Evolutionary conservation across 2,113 vertebrate genomes (phyloP).

Genomic region (Vimba vimba): DNA sequence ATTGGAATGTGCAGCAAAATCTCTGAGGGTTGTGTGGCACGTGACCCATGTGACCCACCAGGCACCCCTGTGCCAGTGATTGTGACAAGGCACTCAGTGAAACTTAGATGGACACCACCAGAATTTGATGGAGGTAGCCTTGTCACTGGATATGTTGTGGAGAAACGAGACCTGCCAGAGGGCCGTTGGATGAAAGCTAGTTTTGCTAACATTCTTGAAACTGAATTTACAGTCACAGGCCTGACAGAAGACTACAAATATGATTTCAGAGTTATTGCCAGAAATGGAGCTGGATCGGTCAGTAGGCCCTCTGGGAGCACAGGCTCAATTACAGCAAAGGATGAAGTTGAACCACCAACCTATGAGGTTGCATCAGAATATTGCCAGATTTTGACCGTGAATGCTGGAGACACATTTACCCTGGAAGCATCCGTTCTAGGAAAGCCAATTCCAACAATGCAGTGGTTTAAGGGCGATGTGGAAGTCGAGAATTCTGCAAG

Average conservation of each 20-base stretch:
- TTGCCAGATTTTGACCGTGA: slow-evolving; percentile 89
- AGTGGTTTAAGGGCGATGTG: slow-evolving; percentile 92
- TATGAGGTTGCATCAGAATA: slow-evolving; percentile 92
- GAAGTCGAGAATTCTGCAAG: slow-evolving; percentile 92
- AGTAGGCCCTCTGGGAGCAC: slow-evolving; percentile 95
- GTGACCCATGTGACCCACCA: slow-evolving; percentile 95
- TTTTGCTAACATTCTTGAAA: slow-evolving; percentile 91
- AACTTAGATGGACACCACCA: slow-evolving; percentile 90
- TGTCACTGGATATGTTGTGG: slow-evolving; percentile 94
- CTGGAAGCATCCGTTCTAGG: slow-evolving; percentile 91
- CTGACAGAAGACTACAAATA: slow-evolving; percentile 93
- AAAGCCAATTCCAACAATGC: slow-evolving; percentile 90
- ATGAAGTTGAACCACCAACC: slow-evolving; percentile 93
- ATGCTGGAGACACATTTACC: slow-evolving; percentile 92
- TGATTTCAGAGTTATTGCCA: slow-evolving; percentile 97
- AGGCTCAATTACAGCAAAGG: slow-evolving; percentile 92
- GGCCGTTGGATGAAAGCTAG: slow-evolving; percentile 99
- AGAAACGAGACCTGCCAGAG: slow-evolving; percentile 94
- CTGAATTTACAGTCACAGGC: slow-evolving; percentile 91
- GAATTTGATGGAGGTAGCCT: slow-evolving; percentile 92
- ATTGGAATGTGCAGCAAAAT: slow-evolving; percentile 92
- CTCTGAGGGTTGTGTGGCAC: slow-evolving; percentile 91
- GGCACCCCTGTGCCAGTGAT: slow-evolving; percentile 89
- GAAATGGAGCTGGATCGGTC: slow-evolving; percentile 90
- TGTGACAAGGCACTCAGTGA: slow-evolving; percentile 91